These are phyloP conservation scores for Epizoanthus ramosus DNA, from an alignment of 92 coral and sea anemone genomes.

Conservation along the genomic window DNA sequence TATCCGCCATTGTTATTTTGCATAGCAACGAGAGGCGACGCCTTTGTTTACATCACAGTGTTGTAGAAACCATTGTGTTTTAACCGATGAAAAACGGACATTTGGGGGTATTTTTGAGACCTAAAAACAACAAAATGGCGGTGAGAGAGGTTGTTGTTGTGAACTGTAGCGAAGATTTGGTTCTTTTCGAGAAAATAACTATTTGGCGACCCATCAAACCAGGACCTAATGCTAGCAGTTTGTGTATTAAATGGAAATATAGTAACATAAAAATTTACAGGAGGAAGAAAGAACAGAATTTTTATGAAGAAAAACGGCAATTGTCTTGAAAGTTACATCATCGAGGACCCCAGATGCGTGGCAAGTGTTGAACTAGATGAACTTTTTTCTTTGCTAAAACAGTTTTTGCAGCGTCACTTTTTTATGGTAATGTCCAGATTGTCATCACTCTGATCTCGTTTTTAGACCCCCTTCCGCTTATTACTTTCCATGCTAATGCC, in stretches of 20 bases:
- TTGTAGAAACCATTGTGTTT: neutral
- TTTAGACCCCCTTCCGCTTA: too few species aligned
- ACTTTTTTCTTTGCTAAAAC: neutral
- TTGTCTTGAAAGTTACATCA: too few species aligned
- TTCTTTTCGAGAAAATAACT: neutral
- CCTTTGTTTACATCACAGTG: neutral
- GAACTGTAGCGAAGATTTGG: neutral
- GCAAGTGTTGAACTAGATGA: conserved; percentile 9
- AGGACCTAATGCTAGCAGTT: neutral
- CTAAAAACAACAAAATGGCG: neutral
- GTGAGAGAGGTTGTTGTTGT: neutral
- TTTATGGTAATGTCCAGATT: neutral
- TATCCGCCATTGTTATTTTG: neutral
- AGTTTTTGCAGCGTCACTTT: neutral
- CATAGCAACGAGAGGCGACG: neutral
- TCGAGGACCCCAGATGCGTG: neutral
- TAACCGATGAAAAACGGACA: too few species aligned
- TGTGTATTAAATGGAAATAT: neutral
- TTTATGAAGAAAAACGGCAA: neutral
- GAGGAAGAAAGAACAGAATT: neutral
- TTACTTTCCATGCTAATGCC: too few species aligned
- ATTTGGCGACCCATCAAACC: neutral
- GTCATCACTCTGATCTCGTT: too few species aligned
- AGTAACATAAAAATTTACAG: neutral
- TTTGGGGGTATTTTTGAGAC: neutral